Evolutionary conservation across 37 sponge, comb jelly and placozoan genomes (phyloP).

Genomic region (Spongia lamella): DNA sequence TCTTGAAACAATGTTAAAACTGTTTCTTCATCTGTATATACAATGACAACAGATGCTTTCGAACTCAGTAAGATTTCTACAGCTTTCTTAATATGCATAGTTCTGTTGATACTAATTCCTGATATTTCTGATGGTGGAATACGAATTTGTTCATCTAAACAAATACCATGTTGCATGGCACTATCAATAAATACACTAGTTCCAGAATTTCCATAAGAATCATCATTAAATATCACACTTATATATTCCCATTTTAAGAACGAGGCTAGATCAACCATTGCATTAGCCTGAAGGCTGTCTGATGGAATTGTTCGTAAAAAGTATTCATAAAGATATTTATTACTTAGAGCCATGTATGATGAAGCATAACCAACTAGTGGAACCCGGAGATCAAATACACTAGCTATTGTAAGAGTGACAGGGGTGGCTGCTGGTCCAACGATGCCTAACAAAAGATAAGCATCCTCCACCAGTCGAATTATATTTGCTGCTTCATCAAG

Average conservation of each 20-base stretch:
- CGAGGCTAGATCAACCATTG: constrained; percentile 57
- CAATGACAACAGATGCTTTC: constrained; percentile 18
- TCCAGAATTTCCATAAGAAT: constrained; percentile 46
- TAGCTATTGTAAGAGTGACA: constrained; percentile 68
- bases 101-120: constrained; percentile 1
- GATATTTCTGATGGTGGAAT: no score
- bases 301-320: constrained; percentile 73
- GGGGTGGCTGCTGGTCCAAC: constrained; percentile 80
- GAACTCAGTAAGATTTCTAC: constrained; percentile 11
- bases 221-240: constrained; percentile 13
- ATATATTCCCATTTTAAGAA: constrained; percentile 55
- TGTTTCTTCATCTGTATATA: background rate
- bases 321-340: constrained; percentile 54
- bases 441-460: constrained; percentile 35
- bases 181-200: constrained; percentile 2
- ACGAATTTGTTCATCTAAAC: constrained; percentile 25
- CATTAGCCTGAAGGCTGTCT: constrained; percentile 67
- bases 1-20: constrained; percentile 2
- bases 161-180: constrained; percentile 18
- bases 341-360: constrained; percentile 44
- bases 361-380: constrained; percentile 76
- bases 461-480: background rate
- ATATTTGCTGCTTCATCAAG: constrained; percentile 78
- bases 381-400: constrained; percentile 41
- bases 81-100: background rate